Conservation (phyloP, 2,113 vertebrate species). For the Atrichornis clamosus region DNA sequence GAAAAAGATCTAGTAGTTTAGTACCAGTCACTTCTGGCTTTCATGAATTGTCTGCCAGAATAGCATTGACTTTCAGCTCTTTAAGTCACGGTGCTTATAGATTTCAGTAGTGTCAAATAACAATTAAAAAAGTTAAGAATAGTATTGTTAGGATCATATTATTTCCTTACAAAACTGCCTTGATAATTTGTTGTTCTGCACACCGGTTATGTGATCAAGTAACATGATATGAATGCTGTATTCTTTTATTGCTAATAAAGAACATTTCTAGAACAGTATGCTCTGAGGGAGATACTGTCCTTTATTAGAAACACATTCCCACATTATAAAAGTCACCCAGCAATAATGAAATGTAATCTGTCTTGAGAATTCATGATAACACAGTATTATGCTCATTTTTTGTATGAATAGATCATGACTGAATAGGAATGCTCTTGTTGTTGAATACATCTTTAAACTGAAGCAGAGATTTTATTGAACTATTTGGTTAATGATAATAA, state of each 20-base stretch:
- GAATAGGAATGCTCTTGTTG: neutral
- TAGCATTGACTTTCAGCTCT: neutral
- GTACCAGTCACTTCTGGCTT: neutral
- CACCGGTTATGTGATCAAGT: constrained; percentile 18
- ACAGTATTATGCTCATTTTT: constrained; percentile 33
- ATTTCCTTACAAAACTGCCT: constrained; percentile 7
- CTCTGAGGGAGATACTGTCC: constrained; percentile 12
- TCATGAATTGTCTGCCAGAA: neutral
- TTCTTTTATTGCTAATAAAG: neutral
- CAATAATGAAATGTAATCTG: constrained; percentile 53
- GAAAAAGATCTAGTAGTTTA: neutral
- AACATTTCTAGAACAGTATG: neutral
- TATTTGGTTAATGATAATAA: neutral
- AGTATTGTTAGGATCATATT: neutral
- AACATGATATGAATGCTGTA: neutral
- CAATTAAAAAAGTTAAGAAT: neutral
- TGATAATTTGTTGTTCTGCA: constrained; percentile 19
- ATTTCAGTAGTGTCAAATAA: neutral
- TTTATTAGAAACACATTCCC: constrained; percentile 37
- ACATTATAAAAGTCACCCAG: constrained; percentile 31
- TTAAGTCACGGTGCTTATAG: neutral
- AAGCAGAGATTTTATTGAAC: constrained; percentile 10
- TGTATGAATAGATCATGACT: constrained; percentile 21
- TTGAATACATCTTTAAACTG: constrained; percentile 1
- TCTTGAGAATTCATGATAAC: constrained; percentile 35